Conservation (phyloP, 2,888 invertebrate genomes). For the Leptinotarsa haldemani region DNA sequence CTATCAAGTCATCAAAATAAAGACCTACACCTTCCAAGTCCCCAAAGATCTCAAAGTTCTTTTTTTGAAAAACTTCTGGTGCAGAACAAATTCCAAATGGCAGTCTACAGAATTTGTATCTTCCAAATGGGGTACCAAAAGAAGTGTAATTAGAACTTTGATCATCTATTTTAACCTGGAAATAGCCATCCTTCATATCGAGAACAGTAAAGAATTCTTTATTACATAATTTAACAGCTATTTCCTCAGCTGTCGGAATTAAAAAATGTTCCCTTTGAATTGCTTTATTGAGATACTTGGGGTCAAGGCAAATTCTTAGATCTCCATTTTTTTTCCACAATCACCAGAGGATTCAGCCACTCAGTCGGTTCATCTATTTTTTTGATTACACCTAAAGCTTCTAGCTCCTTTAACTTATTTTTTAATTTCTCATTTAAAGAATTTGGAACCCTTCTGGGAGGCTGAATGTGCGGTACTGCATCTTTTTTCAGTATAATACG, state of each 20-base stretch:
- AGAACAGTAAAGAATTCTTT: slow-evolving; percentile 40
- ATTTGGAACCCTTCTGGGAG: slow-evolving; percentile 25
- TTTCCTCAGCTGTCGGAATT: slow-evolving; percentile 30
- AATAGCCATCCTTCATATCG: slow-evolving; percentile 43
- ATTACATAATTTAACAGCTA: slow-evolving; percentile 11
- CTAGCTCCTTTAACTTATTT: slow-evolving; percentile 30
- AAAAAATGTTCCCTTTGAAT: slow-evolving; percentile 35
- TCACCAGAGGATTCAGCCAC: slow-evolving; percentile 36
- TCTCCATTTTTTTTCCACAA: slow-evolving; percentile 39
- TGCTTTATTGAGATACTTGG: slow-evolving; percentile 32
- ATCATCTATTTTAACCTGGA: slow-evolving; percentile 5
- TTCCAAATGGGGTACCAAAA: slow-evolving; percentile 35
- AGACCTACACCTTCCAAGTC: slow-evolving; percentile 38
- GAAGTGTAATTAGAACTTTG: too few relatives aligned
- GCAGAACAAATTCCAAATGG: slow-evolving; percentile 36
- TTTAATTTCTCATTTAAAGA: slow-evolving; percentile 25
- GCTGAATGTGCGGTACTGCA: slow-evolving; percentile 30
- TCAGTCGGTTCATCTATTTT: slow-evolving; percentile 23
- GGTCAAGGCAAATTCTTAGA: slow-evolving; percentile 35
- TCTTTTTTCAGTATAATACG: slow-evolving; percentile 41
- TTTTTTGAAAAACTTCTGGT: slow-evolving; percentile 12
- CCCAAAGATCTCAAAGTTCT: slow-evolving; percentile 40
- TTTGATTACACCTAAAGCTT: slow-evolving; percentile 24
- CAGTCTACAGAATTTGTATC: slow-evolving; percentile 31
- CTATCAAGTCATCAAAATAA: slow-evolving; percentile 42